Evolutionary conservation across 2,888 invertebrate genomes (phyloP), one percentile per base, ranked within the genome.

Genomic region (Trypoxylon attenuatum): DNA sequence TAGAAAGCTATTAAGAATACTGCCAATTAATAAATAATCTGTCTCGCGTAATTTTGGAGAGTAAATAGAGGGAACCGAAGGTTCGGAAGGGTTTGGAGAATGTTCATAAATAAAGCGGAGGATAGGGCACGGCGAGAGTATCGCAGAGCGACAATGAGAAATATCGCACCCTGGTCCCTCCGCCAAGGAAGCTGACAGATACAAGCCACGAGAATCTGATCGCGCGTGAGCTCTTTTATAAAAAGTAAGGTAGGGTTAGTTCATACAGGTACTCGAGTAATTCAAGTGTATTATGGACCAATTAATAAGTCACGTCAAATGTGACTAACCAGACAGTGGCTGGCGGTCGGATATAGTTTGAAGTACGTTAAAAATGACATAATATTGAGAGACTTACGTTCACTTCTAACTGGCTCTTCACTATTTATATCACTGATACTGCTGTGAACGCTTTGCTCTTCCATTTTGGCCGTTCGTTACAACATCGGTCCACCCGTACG

Each of bases 371-470:
- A 49, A 65, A 53, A 60, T 64, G 46, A 69, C 41, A 52, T 45
- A 54, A 66, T 25, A 22, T 41, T 43, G 29, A 27, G 59, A 51
- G 66, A 84, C 85, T 86, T 82, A 84, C 85, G 76, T 68, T 87
- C 86, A 70, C 68, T 82, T 79, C 77, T 85, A 65, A 80, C 77
- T 70, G 82, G 77, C 77, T 85, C 87, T 79, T 87, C 87, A 84
- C 86, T 87, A 87, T 87, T 87, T 86, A 87, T 86, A 86, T 87
- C 87, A 80, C 85, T 86, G 82, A 84, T 86, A 82, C 85, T 86
- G 80, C 86, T 83, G 76, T 85, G 84, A 80, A 84, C 84, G 80
- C 83, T 85, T 79, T 80, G 85, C 82, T 85, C 87, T 84, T 87
- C 87, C 87, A 87, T 87, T 85, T 87, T 86, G 85, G 83, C 83